phyloP scores from a whole-genome alignment of 2,797 vertebrate genomes.

The Brachymystax lenok region DNA sequence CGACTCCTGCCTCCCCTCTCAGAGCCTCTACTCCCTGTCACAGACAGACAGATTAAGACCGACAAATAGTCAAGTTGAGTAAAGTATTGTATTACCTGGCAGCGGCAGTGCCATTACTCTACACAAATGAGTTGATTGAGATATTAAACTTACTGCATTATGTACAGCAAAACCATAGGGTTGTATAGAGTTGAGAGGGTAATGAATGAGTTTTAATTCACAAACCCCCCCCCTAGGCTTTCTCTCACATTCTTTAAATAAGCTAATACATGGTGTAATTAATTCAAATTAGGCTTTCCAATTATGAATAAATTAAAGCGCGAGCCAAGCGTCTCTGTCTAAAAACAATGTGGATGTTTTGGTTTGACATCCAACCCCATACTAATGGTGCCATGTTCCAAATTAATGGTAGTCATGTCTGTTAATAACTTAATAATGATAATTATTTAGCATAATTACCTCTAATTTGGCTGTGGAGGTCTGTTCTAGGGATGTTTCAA shows the following conservation, averaged over 20 bases:
- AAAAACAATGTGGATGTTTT: slow-evolving; percentile 24
- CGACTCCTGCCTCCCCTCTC: neutral
- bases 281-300: slow-evolving; percentile 50
- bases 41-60: neutral
- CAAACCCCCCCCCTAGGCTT: slow-evolving; percentile 48
- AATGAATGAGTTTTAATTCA: slow-evolving; percentile 60
- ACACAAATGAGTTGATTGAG: slow-evolving; percentile 32
- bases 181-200: slow-evolving; percentile 22
- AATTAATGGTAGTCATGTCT: neutral
- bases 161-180: slow-evolving; percentile 16
- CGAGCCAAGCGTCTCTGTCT: slow-evolving; percentile 15
- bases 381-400: slow-evolving; percentile 11
- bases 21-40: neutral
- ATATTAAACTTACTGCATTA: slow-evolving; percentile 24
- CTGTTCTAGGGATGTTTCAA: slow-evolving; percentile 12
- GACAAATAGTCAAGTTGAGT: neutral
- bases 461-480: slow-evolving; percentile 15
- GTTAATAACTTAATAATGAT: neutral
- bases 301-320: slow-evolving; percentile 35
- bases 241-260: slow-evolving; percentile 56
- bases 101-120: neutral
- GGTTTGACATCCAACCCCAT: slow-evolving; percentile 11
- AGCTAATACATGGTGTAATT: slow-evolving; percentile 50
- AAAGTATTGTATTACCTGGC: slow-evolving; percentile 31
- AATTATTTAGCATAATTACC: slow-evolving; percentile 34